A percentile compares a stretch with the other conserved stretches of the same genome.
These are phyloP conservation scores for Antheraea pernyi DNA, from an alignment of 1,140 invertebrate genomes.

Conservation along the genomic window DNA sequence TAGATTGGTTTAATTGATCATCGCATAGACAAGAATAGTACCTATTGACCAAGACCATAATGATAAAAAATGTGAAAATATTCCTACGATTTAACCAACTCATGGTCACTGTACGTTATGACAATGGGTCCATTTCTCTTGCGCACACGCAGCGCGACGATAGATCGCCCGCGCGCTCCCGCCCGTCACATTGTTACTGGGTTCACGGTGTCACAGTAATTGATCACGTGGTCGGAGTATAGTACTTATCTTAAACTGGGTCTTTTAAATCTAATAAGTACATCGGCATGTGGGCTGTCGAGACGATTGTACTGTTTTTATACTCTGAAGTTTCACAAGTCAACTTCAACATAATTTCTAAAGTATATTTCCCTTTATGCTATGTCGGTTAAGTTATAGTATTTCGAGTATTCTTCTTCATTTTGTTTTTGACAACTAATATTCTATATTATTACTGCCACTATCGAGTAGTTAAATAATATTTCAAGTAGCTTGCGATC, in stretches of 20 bases:
- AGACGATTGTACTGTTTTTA: neutral
- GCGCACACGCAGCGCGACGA: slow-evolving; percentile 17
- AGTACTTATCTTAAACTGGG: neutral
- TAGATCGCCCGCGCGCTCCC: neutral
- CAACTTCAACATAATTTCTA: neutral
- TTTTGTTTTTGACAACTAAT: too few species aligned
- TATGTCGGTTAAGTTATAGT: too few species aligned
- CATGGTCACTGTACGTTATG: slow-evolving; percentile 6
- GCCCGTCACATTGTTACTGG: slow-evolving; percentile 15
- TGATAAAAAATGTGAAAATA: neutral
- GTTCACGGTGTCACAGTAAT: slow-evolving; percentile 23
- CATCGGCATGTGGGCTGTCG: slow-evolving; percentile 3
- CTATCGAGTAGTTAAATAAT: too few species aligned
- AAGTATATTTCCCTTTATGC: neutral
- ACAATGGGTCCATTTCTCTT: slow-evolving; percentile 25
- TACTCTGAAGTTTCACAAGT: neutral
- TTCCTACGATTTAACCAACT: neutral
- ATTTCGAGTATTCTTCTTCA: too few species aligned
- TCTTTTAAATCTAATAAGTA: slow-evolving; percentile 2
- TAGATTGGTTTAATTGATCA: too few species aligned
- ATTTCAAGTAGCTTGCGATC: too few species aligned
- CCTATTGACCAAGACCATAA: too few species aligned
- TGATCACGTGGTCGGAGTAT: slow-evolving; percentile 18
- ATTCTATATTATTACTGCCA: too few species aligned
- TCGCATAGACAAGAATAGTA: too few species aligned